Evolutionary conservation across 2,113 vertebrate genomes (phyloP), one percentile per base, ranked within the genome.

Genomic region (Chaetodon auriga): DNA sequence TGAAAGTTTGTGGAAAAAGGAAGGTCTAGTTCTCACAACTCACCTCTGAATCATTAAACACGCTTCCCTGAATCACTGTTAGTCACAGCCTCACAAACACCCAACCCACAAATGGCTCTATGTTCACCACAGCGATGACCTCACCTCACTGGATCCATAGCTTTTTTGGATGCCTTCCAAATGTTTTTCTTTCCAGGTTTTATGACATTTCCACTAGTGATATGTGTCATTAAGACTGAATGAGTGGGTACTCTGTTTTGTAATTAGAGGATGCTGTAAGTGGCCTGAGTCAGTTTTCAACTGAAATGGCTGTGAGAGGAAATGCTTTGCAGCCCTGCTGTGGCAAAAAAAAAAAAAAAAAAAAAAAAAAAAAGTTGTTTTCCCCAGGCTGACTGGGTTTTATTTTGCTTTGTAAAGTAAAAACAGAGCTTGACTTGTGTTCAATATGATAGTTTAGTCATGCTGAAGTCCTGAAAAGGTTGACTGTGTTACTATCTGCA

Each of bases 41-140:
- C 75, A 85, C 81, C 75, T 90, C 79, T 87, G 84, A 90, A 80
- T 94, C 90, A 89, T 89, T 90, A 68, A 87, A 54, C 76, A 72
- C 5, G 10, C 78, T 65, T 81, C 77, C 41, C 61, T 83, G 86
- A 92, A 76, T 91, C 84, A 88, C 74, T 54, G 63, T 87, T 88
- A 91, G 78, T 93, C 92, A 90, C 83, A 83, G 82, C 16, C 78
- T 80, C 85, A 90, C 61, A 68, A 72, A 68, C 79, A 79, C 81
- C 66, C 60, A 88, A 48, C 79, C 87, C 81, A 87, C 81, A 88
- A 87, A 86, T 64, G 61, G 69, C 49, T 86, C 83, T 81, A 30
- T 83, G 83, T 89, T 84, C 58, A 78, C 85, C 81, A 76, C 80
- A 84, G 25, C 55, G 63, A 86, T 92, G 79, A 91, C 85, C 74